A percentile compares a stretch with the other conserved stretches of the same genome.
Evolutionary conservation across 2,888 invertebrate genomes (phyloP).

Genomic region (Plebejus anna): DNA sequence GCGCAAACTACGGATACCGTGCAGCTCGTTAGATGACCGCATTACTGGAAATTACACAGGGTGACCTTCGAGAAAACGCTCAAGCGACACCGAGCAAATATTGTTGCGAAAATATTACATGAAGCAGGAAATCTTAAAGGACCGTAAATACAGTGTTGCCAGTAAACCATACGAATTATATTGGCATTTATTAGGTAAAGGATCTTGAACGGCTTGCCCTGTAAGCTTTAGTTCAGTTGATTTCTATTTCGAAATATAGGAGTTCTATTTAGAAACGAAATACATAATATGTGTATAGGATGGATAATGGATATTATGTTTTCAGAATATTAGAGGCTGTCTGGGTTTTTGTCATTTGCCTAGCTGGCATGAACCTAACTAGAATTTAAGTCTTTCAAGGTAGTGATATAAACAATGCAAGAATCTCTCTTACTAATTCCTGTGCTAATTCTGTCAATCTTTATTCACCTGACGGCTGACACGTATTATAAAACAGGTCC

Average conservation of each 20-base stretch:
- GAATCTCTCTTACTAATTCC: background rate
- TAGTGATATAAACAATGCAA: background rate
- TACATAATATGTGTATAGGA: no score
- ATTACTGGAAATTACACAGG: conserved; percentile 35
- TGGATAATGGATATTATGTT: no score
- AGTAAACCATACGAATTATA: background rate
- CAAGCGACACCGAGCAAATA: conserved; percentile 30
- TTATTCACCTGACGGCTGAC: background rate
- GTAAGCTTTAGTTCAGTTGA: background rate
- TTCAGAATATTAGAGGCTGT: no score
- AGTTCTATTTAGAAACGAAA: no score
- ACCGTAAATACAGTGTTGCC: background rate
- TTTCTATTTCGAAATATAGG: no score
- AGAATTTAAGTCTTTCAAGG: background rate
- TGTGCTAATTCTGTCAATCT: background rate
- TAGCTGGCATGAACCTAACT: no score
- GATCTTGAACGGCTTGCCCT: background rate
- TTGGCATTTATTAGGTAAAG: background rate
- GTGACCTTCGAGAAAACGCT: conserved; percentile 28
- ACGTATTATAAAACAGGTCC: background rate
- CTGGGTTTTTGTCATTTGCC: no score
- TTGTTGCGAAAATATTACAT: conserved; percentile 24
- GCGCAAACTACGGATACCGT: conserved; percentile 36
- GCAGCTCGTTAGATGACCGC: conserved; percentile 38
- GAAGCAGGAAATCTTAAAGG: conserved; percentile 10